phyloP scores from a whole-genome alignment of 2,797 vertebrate genomes.

The Pangasius sanitwongsei region DNA sequence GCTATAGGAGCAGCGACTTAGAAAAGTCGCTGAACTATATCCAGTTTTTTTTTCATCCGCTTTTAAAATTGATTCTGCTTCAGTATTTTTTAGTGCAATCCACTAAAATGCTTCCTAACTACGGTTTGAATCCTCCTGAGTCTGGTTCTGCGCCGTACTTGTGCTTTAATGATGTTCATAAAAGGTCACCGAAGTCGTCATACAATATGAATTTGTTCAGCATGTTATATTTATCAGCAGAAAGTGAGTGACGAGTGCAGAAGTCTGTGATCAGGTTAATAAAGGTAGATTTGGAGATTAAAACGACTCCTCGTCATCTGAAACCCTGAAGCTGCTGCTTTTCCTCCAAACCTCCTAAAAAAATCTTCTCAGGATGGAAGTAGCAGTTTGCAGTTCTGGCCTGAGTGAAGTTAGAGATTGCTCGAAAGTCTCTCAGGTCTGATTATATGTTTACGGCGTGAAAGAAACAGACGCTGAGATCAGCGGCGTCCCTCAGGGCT shows the following conservation, averaged over 20 bases:
- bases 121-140: too few relatives aligned
- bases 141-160: too few relatives aligned
- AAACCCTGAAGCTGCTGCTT: not conserved
- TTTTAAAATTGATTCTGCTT: too few relatives aligned
- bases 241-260: not conserved
- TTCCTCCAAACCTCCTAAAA: not conserved
- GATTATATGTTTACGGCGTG: conserved; percentile 24
- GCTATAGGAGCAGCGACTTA: too few relatives aligned
- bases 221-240: not conserved
- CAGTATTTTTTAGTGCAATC: too few relatives aligned
- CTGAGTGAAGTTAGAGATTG: not conserved
- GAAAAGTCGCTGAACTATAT: too few relatives aligned
- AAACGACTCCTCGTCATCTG: not conserved
- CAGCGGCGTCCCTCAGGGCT: conserved; percentile 51
- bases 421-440: not conserved
- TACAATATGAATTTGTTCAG: too few relatives aligned
- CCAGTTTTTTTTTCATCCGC: too few relatives aligned
- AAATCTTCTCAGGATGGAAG: not conserved
- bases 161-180: too few relatives aligned
- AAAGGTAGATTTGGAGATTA: not conserved
- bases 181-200: too few relatives aligned
- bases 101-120: too few relatives aligned
- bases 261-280: not conserved
- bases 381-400: not conserved
- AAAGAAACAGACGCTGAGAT: conserved; percentile 41